Percentiles rank a stretch among this genome's conserved stretches.
These are phyloP conservation scores for Lagocephalus sceleratus DNA, from an alignment of 2,797 vertebrate genomes.

Conservation along the genomic window DNA sequence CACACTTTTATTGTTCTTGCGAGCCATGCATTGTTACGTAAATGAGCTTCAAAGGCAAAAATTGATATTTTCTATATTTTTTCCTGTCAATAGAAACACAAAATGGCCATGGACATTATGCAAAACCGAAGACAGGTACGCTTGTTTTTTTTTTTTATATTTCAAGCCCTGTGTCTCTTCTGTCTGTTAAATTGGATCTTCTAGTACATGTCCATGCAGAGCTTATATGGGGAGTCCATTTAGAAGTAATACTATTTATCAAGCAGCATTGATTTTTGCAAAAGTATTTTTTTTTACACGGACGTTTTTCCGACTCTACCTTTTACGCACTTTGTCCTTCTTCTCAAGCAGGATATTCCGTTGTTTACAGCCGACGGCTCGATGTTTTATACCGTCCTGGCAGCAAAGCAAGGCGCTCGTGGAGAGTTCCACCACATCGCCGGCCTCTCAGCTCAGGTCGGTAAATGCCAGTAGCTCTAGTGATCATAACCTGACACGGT, in stretches of 20 bases:
- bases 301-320: neutral
- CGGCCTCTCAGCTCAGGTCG: conserved; percentile 77
- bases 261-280: neutral
- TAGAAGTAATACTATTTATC: neutral
- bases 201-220: neutral
- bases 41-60: neutral
- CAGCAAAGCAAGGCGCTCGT: conserved; percentile 81
- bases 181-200: neutral
- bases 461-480: conserved; percentile 22
- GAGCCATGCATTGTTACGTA: conserved; percentile 18
- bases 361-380: conserved; percentile 75
- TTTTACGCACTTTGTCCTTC: neutral
- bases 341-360: conserved; percentile 67
- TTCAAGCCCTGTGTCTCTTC: neutral
- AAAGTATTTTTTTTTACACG: too few species aligned
- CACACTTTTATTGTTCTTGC: conserved; percentile 1
- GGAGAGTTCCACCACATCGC: conserved; percentile 82
- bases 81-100: conserved; percentile 75
- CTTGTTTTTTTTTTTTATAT: neutral
- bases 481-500: neutral
- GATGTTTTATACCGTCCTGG: conserved; percentile 76
- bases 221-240: too few species aligned
- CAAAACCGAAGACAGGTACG: conserved; percentile 73
- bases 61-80: conserved; percentile 3
- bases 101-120: conserved; percentile 77